Evolutionary conservation across 2,888 invertebrate genomes (phyloP).

Genomic region (Itoplectis maculator): DNA sequence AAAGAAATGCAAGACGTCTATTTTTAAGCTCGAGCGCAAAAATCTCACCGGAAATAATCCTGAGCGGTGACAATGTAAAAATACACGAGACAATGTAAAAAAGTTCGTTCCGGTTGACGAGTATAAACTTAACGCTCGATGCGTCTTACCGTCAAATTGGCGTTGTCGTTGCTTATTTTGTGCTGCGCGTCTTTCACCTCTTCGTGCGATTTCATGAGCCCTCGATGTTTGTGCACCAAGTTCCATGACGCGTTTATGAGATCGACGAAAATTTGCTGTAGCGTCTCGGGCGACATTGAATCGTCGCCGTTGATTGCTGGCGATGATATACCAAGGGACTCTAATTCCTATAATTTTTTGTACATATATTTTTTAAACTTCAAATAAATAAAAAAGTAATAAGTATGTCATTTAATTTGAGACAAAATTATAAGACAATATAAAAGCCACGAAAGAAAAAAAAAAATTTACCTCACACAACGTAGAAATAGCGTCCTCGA

Average conservation of each 20-base stretch:
- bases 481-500: conserved; percentile 71
- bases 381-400: neutral
- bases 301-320: conserved; percentile 43
- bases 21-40: neutral
- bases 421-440: neutral
- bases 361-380: neutral
- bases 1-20: neutral
- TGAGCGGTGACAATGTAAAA: conserved; percentile 21
- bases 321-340: conserved; percentile 70
- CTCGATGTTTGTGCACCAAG: conserved; percentile 72
- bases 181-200: conserved; percentile 69
- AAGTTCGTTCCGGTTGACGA: neutral
- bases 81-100: conserved; percentile 10
- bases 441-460: neutral
- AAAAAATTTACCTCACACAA: conserved; percentile 72
- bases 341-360: conserved; percentile 72
- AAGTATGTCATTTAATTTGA: neutral
- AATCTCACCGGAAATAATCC: conserved; percentile 49
- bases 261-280: conserved; percentile 63
- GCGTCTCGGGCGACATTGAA: conserved; percentile 58
- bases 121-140: neutral
- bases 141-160: conserved; percentile 73
- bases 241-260: conserved; percentile 73
- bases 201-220: conserved; percentile 70
- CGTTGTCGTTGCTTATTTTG: conserved; percentile 72